Evolutionary conservation across 2,888 invertebrate species (phyloP).

Genomic region (Podabrus alpinus): DNA sequence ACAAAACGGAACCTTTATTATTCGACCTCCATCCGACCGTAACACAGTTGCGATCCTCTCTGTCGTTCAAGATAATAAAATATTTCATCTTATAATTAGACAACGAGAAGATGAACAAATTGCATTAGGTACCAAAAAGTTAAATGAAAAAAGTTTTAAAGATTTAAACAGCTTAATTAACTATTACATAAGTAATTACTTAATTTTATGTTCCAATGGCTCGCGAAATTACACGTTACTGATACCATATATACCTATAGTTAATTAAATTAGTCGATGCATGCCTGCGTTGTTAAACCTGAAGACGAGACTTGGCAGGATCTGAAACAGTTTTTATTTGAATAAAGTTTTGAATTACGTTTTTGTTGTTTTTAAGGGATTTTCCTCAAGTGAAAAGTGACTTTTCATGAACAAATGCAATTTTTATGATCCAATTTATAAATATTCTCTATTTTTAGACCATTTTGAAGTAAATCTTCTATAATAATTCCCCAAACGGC

Average conservation of each 20-base stretch:
- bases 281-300: background rate
- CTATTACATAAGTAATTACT: constrained; percentile 60
- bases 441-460: background rate
- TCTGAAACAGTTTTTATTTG: background rate
- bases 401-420: background rate
- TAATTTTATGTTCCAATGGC: constrained; percentile 60
- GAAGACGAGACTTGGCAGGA: background rate
- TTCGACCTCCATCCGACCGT: constrained; percentile 62
- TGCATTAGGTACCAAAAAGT: constrained; percentile 61
- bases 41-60: constrained; percentile 58
- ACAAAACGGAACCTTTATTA: constrained; percentile 64
- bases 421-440: background rate
- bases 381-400: background rate
- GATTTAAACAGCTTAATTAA: constrained; percentile 60
- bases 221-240: constrained; percentile 59
- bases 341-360: background rate
- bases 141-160: constrained; percentile 60
- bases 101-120: constrained; percentile 59
- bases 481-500: background rate
- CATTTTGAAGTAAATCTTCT: background rate
- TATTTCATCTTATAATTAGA: constrained; percentile 63
- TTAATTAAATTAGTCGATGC: constrained; percentile 6
- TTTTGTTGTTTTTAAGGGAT: background rate
- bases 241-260: constrained; percentile 49
- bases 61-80: constrained; percentile 58